Evolutionary conservation across 2,797 vertebrate genomes (phyloP).

Genomic region (Rallus crepitans): DNA sequence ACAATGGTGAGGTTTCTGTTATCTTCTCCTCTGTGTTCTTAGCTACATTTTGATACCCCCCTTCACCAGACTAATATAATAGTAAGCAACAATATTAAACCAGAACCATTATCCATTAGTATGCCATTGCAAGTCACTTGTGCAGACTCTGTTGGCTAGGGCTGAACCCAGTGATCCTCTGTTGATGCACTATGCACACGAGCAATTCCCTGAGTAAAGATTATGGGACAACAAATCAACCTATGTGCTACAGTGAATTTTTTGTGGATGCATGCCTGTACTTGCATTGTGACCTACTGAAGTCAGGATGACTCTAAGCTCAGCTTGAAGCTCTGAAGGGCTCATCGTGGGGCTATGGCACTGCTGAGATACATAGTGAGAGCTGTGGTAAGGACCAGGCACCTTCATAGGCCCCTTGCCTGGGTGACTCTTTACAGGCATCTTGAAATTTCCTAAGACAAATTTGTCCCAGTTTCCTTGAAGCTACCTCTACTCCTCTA

Average conservation of each 20-base stretch:
- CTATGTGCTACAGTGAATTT: background rate
- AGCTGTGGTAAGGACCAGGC: background rate
- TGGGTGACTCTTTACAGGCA: background rate
- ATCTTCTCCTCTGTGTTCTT: background rate
- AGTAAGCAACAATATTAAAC: background rate
- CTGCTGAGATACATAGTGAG: background rate
- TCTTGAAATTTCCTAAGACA: background rate
- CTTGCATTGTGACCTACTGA: background rate
- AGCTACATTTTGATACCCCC: background rate
- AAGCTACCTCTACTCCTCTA: background rate
- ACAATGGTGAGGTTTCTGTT: background rate
- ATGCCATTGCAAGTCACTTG: background rate
- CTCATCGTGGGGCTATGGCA: background rate
- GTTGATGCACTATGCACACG: background rate
- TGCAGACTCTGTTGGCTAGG: background rate
- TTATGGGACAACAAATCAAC: background rate
- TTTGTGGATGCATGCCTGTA: background rate
- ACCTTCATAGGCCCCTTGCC: background rate
- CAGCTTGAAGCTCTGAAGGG: background rate
- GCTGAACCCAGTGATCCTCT: background rate
- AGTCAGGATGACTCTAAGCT: background rate
- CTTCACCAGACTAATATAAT: background rate
- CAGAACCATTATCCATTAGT: background rate
- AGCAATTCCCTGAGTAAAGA: slow-evolving; percentile 55
- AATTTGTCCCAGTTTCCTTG: background rate